A percentile compares a stretch with the other conserved stretches of the same genome.
phyloP scores from a whole-genome alignment of 2,113 vertebrate species.

The Amphiprion percula region DNA sequence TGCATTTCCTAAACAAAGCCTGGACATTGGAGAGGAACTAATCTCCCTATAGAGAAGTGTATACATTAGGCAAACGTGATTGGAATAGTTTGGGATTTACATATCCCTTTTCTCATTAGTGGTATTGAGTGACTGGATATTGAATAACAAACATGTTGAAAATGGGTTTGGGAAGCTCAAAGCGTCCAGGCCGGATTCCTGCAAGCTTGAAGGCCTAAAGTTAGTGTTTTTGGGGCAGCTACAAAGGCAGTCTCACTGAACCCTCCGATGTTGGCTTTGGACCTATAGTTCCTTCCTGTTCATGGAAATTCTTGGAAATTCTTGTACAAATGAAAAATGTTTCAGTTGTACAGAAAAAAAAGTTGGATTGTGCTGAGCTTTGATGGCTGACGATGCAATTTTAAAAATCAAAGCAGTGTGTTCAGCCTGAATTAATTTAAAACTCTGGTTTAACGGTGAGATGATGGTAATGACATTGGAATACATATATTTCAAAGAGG shows the following conservation, averaged over 20 bases:
- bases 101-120: conserved; percentile 75
- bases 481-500: conserved; percentile 4
- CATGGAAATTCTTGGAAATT: conserved; percentile 78
- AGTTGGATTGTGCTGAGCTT: conserved; percentile 33
- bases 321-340: conserved; percentile 54
- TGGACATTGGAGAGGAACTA: conserved; percentile 33
- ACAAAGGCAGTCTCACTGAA: conserved; percentile 75
- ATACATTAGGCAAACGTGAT: conserved; percentile 62
- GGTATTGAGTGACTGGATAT: conserved; percentile 71
- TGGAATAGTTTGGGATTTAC: conserved; percentile 71
- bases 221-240: conserved; percentile 71
- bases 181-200: conserved; percentile 53
- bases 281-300: conserved; percentile 80
- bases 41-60: conserved; percentile 49
- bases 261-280: conserved; percentile 78
- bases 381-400: conserved; percentile 45
- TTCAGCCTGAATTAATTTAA: conserved; percentile 42
- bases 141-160: conserved; percentile 76
- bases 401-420: conserved; percentile 55
- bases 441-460: conserved; percentile 2
- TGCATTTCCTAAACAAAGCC: conserved; percentile 54
- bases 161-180: conserved; percentile 70
- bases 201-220: conserved; percentile 45
- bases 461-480: background rate
- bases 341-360: conserved; percentile 37